These are phyloP conservation scores for Oscarella lobularis DNA, from an alignment of 37 sponge, comb jelly and placozoan species.

Conservation along the genomic window DNA sequence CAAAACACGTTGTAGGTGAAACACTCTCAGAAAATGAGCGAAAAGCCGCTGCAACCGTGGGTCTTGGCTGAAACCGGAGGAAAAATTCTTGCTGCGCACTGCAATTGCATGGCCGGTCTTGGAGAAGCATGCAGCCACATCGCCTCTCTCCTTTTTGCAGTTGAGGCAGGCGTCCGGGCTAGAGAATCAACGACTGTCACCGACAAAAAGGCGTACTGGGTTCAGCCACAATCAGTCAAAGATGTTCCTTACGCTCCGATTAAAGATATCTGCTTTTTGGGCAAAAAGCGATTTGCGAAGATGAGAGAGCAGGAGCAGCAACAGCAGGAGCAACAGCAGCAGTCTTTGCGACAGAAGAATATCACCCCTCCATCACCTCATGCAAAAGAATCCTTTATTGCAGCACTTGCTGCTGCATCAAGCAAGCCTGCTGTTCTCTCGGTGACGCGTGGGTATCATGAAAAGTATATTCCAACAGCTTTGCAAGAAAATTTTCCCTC, in stretches of 20 bases:
- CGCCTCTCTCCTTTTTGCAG: conserved; percentile 35
- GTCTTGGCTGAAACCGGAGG: conserved; percentile 20
- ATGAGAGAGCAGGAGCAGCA: no score
- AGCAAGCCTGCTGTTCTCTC: conserved; percentile 33
- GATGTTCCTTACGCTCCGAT: conserved; percentile 25
- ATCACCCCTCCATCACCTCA: no score
- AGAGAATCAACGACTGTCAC: conserved; percentile 31
- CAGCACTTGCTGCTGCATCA: background rate
- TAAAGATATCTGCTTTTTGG: conserved; percentile 18
- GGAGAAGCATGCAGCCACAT: conserved; percentile 55
- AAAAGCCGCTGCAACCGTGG: conserved; percentile 36
- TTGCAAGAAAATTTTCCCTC: no score
- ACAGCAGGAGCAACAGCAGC: no score
- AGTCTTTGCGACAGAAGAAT: no score
- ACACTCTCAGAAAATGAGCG: conserved; percentile 29
- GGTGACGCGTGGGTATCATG: no score
- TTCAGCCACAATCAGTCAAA: conserved; percentile 12
- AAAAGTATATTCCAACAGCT: no score
- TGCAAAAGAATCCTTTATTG: conserved; percentile 1
- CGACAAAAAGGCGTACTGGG: conserved; percentile 42
- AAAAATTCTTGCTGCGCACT: conserved; percentile 35
- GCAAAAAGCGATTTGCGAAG: no score
- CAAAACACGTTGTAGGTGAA: conserved; percentile 10
- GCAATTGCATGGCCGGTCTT: conserved; percentile 63
- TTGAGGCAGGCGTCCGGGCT: conserved; percentile 16